Evolutionary conservation across 2,113 vertebrate species (phyloP).

Genomic region (Callospermophilus lateralis): DNA sequence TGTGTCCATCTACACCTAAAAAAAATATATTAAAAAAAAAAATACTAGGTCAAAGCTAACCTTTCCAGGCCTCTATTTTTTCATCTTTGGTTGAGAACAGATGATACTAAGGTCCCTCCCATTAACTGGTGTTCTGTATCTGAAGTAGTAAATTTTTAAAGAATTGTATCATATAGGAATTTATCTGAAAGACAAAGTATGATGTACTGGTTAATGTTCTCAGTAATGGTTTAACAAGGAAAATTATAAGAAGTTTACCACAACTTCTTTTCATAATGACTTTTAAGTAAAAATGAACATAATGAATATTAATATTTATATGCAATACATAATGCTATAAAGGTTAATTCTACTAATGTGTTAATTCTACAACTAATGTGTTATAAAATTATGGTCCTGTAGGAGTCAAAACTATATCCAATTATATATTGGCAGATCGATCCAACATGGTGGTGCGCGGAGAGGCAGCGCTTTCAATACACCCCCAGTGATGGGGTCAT

Average conservation of each 20-base stretch:
- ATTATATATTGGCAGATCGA: too few relatives aligned
- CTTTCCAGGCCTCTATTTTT: slow-evolving; percentile 46
- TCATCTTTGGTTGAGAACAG: slow-evolving; percentile 35
- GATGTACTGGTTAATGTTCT: slow-evolving; percentile 40
- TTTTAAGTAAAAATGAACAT: slow-evolving; percentile 45
- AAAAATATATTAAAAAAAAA: not conserved
- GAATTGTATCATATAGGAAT: slow-evolving; percentile 48
- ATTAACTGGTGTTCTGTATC: slow-evolving; percentile 42
- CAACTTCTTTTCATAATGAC: slow-evolving; percentile 34
- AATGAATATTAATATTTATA: not conserved
- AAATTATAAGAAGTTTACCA: slow-evolving; percentile 42
- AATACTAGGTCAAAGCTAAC: not conserved
- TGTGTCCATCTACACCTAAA: too few relatives aligned
- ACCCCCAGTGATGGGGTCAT: too few relatives aligned
- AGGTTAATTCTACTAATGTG: slow-evolving; percentile 11
- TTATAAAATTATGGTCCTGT: not conserved
- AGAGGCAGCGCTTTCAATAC: too few relatives aligned
- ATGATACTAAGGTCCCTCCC: slow-evolving; percentile 32
- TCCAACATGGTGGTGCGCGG: too few relatives aligned
- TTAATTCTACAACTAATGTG: not conserved
- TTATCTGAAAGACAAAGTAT: slow-evolving; percentile 56
- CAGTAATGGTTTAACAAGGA: not conserved
- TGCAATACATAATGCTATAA: not conserved
- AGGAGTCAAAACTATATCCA: not conserved
- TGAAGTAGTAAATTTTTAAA: slow-evolving; percentile 64